These are phyloP conservation scores for Chouioia cunea DNA, from an alignment of 2,888 invertebrate genomes.

Conservation along the genomic window DNA sequence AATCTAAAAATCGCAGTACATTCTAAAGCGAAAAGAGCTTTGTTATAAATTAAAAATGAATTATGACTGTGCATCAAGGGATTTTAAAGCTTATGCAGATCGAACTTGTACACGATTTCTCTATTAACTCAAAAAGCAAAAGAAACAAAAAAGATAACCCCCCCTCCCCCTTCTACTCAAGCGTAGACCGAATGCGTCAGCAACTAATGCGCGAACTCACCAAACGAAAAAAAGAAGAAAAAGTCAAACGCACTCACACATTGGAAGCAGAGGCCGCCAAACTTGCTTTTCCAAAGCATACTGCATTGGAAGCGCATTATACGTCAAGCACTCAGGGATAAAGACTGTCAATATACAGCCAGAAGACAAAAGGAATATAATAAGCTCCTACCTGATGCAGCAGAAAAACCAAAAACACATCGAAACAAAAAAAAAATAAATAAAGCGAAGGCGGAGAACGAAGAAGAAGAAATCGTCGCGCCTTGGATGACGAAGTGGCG, in stretches of 20 bases:
- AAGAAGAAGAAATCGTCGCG: conserved; percentile 23
- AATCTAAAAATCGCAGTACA: no score
- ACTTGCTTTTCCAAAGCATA: conserved; percentile 32
- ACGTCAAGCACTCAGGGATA: conserved; percentile 23
- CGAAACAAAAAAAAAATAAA: neutral
- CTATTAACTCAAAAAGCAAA: conserved; percentile 34
- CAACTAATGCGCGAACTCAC: conserved; percentile 24
- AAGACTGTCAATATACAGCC: conserved; percentile 6
- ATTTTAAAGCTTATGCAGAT: conserved; percentile 30
- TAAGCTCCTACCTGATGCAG: no score
- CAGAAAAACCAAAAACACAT: neutral
- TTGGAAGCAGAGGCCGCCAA: conserved; percentile 5
- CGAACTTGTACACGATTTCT: conserved; percentile 39
- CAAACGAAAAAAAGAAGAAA: neutral
- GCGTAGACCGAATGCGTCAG: conserved; percentile 16
- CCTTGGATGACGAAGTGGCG: conserved; percentile 28
- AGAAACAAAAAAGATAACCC: conserved; percentile 13
- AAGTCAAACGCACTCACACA: neutral
- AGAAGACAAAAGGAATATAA: neutral
- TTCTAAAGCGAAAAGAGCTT: conserved; percentile 2
- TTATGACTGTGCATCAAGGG: conserved; percentile 34
- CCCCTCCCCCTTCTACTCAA: no score
- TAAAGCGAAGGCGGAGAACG: neutral
- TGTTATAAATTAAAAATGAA: conserved; percentile 37
- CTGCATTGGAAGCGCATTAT: conserved; percentile 1